A percentile compares a stretch with the other conserved stretches of the same genome.
phyloP scores from a whole-genome alignment of 2,113 vertebrate genomes.

The Macquaria australasica region DNA sequence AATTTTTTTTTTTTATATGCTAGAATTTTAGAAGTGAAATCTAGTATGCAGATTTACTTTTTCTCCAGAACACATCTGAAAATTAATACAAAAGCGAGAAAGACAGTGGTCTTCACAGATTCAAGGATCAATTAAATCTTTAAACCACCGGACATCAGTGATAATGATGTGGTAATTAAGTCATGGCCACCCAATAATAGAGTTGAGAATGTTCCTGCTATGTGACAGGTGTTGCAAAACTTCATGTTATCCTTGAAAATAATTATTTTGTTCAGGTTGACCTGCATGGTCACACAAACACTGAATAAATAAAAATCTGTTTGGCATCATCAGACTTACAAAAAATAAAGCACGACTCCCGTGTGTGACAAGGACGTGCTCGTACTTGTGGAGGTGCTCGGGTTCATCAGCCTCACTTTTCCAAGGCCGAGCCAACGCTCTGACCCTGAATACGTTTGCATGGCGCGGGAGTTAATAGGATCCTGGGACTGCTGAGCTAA shows the following conservation, averaged over 20 bases:
- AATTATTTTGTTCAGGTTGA: background rate
- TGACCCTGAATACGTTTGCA: constrained; percentile 58
- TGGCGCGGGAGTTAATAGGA: constrained; percentile 43
- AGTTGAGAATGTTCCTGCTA: background rate
- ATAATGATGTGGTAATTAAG: background rate
- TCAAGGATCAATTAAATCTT: background rate
- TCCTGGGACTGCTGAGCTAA: constrained; percentile 29
- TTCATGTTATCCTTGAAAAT: constrained; percentile 1
- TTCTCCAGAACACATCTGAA: background rate
- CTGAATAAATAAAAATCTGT: background rate
- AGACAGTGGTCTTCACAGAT: background rate
- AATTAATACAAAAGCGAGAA: background rate
- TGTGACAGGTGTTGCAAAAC: background rate
- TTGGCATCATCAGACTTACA: background rate
- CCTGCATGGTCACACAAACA: background rate
- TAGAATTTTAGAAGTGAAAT: background rate
- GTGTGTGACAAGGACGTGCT: background rate
- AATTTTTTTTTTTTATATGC: background rate
- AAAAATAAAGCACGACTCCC: background rate
- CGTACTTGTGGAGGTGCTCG: background rate
- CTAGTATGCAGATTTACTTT: background rate
- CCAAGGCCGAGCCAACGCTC: constrained; percentile 43
- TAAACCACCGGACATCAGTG: background rate
- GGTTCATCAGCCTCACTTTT: constrained; percentile 34
- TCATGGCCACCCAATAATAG: no score